Base-by-base conservation (phyloP, 2,113 vertebrate genomes). In the human region DNA sequence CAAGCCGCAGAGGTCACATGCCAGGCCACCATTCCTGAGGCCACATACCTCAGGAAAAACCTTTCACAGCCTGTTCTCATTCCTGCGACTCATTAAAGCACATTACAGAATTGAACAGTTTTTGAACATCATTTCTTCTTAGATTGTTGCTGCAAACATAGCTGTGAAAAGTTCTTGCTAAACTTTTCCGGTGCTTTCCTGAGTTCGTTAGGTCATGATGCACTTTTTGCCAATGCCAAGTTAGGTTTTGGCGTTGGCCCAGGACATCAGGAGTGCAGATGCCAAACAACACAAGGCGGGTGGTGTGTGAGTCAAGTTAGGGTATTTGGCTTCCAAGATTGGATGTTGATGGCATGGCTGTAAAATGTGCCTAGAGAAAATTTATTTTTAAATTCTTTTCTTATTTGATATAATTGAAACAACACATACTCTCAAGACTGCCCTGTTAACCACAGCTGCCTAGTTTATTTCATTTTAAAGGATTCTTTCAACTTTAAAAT, bases 251-350 rank as follows among this genome's bases (percentile, higher is more conserved):
- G 94, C 93, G 0, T 59, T 55, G 48, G 78, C 97, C 83, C 91
- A 97, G 86, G 79, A 96, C 96, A 96, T 97, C 97, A 92, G 97
- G 95, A 85, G 38, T 30, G 17, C 95, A 98, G 97, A 96, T 97
- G 96, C 96, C 93, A 89, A 40, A 13, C 90, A 45, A 7, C 2
- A 0, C 6, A 14, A 89, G 91, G 73, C 10, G 1, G 82, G 40
- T 30, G 9, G 25, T 6, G 27, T 20, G 5, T 20, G 55, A 78
- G 75, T 94, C 45, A 8, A 85, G 64, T 72, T n/a, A 48, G 55
- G 64, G 80, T 35, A 17, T 84, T 90, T 78, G 55, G 43, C 89
- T 93, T 94, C 96, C 89, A 92, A 94, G 86, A 97, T 76, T 81
- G 70, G 55, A 94, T 20, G 40, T 86, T 52, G 81, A 96, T 61